These are phyloP conservation scores for Eurosta solidaginis DNA, from an alignment of 1,140 invertebrate genomes.

Conservation along the genomic window DNA sequence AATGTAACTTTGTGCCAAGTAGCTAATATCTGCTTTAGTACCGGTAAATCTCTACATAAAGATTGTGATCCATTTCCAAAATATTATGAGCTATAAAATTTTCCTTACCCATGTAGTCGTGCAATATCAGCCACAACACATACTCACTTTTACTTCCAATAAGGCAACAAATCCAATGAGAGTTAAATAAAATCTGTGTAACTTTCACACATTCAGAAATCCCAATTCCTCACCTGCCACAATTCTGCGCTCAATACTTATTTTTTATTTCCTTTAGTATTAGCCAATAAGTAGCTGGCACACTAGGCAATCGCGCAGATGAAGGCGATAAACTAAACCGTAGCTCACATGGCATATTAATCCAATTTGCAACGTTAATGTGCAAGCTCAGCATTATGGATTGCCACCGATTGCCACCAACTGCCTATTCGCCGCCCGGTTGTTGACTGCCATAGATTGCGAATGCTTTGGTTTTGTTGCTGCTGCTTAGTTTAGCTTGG, in stretches of 20 bases:
- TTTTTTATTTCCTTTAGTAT: not conserved
- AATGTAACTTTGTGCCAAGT: no score
- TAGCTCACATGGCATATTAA: conserved; percentile 41
- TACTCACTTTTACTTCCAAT: conserved; percentile 18
- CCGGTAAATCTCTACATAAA: no score
- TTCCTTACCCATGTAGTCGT: not conserved
- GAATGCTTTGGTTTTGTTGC: not conserved
- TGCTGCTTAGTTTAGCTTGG: not conserved
- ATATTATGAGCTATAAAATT: not conserved
- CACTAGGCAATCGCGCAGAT: not conserved
- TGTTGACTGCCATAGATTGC: not conserved
- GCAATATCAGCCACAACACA: not conserved
- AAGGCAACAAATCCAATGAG: not conserved
- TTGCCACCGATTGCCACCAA: conserved; percentile 41
- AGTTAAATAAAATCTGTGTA: not conserved
- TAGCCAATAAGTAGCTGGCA: conserved; percentile 8
- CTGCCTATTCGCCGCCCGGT: not conserved
- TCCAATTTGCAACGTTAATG: conserved; percentile 59
- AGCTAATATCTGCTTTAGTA: no score
- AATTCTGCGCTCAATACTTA: not conserved
- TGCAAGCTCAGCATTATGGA: conserved; percentile 53
- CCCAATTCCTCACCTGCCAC: not conserved
- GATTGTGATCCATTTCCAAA: no score
- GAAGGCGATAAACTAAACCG: conserved; percentile 21
- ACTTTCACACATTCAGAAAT: not conserved